These are phyloP conservation scores for Chromobotia macracanthus DNA, from an alignment of 2,797 vertebrate species.

Conservation along the genomic window DNA sequence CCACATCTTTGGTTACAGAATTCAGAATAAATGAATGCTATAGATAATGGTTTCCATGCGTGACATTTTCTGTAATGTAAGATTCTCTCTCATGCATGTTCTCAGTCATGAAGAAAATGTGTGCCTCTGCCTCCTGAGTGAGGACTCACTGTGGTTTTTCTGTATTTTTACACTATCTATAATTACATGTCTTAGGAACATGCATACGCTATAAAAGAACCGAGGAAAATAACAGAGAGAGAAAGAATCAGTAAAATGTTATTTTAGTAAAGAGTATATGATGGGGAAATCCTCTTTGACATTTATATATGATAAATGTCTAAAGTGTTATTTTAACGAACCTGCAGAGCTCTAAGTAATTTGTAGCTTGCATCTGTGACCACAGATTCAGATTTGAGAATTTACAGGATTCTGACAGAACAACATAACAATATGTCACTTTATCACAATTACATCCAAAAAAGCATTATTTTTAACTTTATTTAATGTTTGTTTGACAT, in stretches of 20 bases:
- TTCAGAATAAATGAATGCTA: no score
- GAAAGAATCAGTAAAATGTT: background rate
- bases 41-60: no score
- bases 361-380: no score
- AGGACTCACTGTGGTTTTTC: conserved; percentile 29
- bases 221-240: background rate
- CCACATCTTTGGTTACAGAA: no score
- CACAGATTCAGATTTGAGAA: background rate
- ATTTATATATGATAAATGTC: no score
- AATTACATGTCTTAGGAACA: conserved; percentile 17
- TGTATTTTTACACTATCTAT: conserved; percentile 33
- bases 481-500: background rate
- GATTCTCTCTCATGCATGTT: conserved; percentile 7
- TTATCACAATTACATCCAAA: background rate
- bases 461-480: background rate
- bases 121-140: background rate
- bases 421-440: background rate
- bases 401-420: background rate
- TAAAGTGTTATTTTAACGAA: no score
- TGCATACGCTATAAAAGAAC: conserved; percentile 4
- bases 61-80: no score
- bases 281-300: no score
- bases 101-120: background rate
- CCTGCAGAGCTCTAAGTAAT: no score
- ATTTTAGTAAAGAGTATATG: background rate